Evolutionary conservation across 2,888 invertebrate genomes (phyloP).

Genomic region (Ophonus ardosiacus): DNA sequence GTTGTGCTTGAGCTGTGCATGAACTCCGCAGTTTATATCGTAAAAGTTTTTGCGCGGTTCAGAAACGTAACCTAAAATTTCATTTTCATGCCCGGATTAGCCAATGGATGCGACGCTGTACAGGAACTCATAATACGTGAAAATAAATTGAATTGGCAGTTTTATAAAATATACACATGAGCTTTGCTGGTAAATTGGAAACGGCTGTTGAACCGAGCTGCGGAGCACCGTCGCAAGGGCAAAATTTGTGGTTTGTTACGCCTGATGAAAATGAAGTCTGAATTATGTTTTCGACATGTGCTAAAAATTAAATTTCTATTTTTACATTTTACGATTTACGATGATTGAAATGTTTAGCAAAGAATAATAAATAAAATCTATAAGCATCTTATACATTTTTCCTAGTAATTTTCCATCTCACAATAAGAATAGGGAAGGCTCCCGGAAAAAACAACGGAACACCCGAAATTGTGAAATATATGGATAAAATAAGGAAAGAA

Average conservation of each 20-base stretch:
- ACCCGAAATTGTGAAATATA: no score
- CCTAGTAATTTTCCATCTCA: not conserved
- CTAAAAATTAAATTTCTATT: not conserved
- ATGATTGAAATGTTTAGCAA: not conserved
- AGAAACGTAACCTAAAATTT: conserved; percentile 43
- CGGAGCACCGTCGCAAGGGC: not conserved
- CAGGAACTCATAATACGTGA: conserved; percentile 50
- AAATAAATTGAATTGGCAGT: conserved; percentile 40
- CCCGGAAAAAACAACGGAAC: no score
- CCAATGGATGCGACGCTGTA: conserved; percentile 16
- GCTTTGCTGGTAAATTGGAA: conserved; percentile 9
- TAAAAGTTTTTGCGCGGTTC: conserved; percentile 49
- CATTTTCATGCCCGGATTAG: conserved; percentile 44
- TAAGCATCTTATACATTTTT: not conserved
- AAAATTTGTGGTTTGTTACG: not conserved
- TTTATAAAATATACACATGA: conserved; percentile 38
- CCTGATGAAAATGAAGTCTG: not conserved
- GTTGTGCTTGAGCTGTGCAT: conserved; percentile 21
- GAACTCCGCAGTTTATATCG: conserved; percentile 48
- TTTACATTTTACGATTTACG: not conserved
- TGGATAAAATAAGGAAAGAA: no score
- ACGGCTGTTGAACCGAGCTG: not conserved
- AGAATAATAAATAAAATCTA: not conserved
- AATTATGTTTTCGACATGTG: not conserved
- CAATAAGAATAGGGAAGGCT: not conserved